Percentiles rank a stretch among this genome's conserved stretches.
These are phyloP conservation scores for Conger conger DNA, from an alignment of 2,113 vertebrate genomes.

Conservation along the genomic window DNA sequence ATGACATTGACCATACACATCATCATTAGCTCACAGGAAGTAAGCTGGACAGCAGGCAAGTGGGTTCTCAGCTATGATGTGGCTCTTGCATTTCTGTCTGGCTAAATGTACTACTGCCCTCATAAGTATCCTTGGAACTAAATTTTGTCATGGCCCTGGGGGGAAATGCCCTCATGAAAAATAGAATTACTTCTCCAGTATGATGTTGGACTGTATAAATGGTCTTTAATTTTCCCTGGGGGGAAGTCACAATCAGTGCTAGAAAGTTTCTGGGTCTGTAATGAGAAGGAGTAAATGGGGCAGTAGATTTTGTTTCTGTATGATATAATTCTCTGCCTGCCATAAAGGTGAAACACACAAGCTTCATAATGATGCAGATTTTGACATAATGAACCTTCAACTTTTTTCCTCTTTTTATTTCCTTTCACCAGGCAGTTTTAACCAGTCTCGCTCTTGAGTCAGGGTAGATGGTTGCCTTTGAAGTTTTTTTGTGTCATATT, in stretches of 20 bases:
- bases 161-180: not conserved
- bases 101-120: not conserved
- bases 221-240: not conserved
- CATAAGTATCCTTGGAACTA: not conserved
- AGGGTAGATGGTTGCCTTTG: not conserved
- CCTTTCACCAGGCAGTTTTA: not conserved
- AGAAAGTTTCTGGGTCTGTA: not conserved
- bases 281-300: not conserved
- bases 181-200: not conserved
- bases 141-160: not conserved
- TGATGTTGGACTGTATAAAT: not conserved
- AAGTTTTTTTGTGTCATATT: not conserved
- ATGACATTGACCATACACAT: constrained; percentile 2
- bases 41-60: not conserved
- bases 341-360: not conserved
- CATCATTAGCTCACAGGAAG: not conserved
- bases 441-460: not conserved
- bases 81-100: not conserved
- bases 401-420: not conserved
- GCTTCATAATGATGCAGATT: not conserved
- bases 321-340: not conserved
- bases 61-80: not conserved
- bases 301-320: not conserved
- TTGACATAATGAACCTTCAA: not conserved
- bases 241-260: not conserved